Evolutionary conservation across 2,113 vertebrate species (phyloP).

Genomic region (Cichladusa arquata): DNA sequence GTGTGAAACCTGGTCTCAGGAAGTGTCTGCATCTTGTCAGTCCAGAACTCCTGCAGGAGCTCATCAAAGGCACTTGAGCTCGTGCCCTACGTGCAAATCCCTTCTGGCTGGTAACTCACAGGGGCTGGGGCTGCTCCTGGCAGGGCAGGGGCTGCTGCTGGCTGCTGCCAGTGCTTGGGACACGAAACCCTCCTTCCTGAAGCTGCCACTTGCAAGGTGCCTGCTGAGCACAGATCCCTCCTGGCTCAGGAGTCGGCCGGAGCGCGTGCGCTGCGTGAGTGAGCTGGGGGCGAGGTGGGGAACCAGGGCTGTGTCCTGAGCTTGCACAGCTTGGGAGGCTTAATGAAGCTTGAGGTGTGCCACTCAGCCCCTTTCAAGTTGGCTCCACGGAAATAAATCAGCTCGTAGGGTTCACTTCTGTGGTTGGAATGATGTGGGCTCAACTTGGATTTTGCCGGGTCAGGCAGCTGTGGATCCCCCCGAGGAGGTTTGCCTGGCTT

Average conservation of each 20-base stretch:
- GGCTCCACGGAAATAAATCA: accelerated
- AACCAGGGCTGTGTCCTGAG: background rate
- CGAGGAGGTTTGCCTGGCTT: background rate
- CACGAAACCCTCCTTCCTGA: background rate
- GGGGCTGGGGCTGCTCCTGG: background rate
- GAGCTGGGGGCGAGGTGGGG: background rate
- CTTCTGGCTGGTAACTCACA: accelerated
- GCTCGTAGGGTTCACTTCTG: background rate
- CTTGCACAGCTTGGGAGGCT: background rate
- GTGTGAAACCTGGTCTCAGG: accelerated
- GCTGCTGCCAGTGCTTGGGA: background rate
- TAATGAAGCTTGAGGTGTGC: background rate
- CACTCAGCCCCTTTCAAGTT: background rate
- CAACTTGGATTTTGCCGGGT: background rate
- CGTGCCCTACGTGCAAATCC: accelerated
- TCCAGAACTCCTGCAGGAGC: background rate
- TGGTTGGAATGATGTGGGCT: background rate
- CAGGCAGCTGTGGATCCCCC: background rate
- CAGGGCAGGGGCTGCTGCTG: background rate
- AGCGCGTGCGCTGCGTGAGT: background rate
- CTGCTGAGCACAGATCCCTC: accelerated
- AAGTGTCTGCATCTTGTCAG: background rate
- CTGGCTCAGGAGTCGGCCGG: accelerated
- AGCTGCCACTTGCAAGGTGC: background rate
- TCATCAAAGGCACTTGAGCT: background rate